Evolutionary conservation across 2,888 invertebrate genomes (phyloP).

Genomic region (Agrilus mali): DNA sequence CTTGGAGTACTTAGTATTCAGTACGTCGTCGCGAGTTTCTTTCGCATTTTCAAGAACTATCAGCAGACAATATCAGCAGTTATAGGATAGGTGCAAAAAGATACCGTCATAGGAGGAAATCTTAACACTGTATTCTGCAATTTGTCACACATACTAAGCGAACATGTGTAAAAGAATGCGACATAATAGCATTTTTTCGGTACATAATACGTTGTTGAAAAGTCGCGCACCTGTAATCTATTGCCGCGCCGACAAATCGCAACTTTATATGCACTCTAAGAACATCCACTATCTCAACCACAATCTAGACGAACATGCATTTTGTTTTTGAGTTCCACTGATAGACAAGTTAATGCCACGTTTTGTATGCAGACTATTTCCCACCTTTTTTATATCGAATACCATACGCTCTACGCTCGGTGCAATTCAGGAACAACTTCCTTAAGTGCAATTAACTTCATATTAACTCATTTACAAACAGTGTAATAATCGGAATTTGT

Average conservation of each 20-base stretch:
- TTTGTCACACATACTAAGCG: conserved; percentile 28
- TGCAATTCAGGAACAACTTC: no score
- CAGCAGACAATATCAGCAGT: conserved; percentile 8
- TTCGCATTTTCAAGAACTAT: conserved; percentile 10
- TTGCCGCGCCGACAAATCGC: conserved; percentile 18
- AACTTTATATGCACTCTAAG: conserved; percentile 22
- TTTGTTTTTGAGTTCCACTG: no score
- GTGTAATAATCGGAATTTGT: no score
- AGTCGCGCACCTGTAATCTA: conserved; percentile 16
- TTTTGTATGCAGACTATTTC: not conserved
- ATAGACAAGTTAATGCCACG: not conserved
- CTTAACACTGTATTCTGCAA: conserved; percentile 23
- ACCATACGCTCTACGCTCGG: not conserved
- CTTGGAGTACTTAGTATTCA: no score
- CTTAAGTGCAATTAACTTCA: no score
- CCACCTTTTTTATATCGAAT: not conserved
- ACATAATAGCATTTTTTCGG: conserved; percentile 23
- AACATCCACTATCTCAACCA: conserved; percentile 22
- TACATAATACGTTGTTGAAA: conserved; percentile 17
- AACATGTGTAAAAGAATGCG: conserved; percentile 25
- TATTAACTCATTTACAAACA: no score
- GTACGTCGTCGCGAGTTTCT: conserved; percentile 3
- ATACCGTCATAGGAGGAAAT: conserved; percentile 17
- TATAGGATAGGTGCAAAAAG: conserved; percentile 8
- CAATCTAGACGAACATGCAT: conserved; percentile 14